Base-by-base conservation (phyloP, 2,113 vertebrate genomes). In the Urocynchramus pylzowi region DNA sequence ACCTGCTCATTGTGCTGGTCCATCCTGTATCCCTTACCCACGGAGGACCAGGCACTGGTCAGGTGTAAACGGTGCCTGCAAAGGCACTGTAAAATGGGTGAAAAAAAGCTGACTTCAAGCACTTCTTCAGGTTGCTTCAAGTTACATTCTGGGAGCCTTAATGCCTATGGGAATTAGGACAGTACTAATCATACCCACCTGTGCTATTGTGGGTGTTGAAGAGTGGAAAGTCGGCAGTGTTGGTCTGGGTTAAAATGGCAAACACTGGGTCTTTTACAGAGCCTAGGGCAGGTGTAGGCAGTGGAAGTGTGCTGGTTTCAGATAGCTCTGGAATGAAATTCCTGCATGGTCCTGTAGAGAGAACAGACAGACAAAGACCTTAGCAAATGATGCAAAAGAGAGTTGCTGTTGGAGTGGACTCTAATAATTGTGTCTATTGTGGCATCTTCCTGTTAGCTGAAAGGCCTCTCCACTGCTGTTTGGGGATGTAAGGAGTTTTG, bases 1-100 rank as follows among this genome's bases (percentile, higher is more conserved):
- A 16, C 17, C 17, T 63, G 31, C n/a, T 35, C 15, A 8, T 17
- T 0, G 0, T 39, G 28, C n/a, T 4, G 1, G 11, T 37, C 44
- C 1, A 1, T 31, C 14, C 41, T 27, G 22, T 12, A 53, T 9
- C 37, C 23, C 42, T 60, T 44, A 26, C 5, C 37, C 28, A 24
- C 0, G 1, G 27, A 64, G 16, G 27, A n/a, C 15, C 42, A 53
- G 27, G 33, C 22, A 30, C 13, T 50, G 33, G 30, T 21, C 12
- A 37, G 16, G 11, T 54, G 26, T 47, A 37, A 57, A 47, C 10
- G 3, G 10, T 68, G 24, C 28, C 47, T 53, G 24, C 27, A 75
- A 79, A 70, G 33, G 18, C 4, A 5, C 27, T 35, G 16, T 18
- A 31, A 9, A 13, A 8, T 21, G 8, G 21, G 35, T 52, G 37